Evolutionary conservation across 2,113 vertebrate species (phyloP).

Genomic region (Leptosomus discolor): DNA sequence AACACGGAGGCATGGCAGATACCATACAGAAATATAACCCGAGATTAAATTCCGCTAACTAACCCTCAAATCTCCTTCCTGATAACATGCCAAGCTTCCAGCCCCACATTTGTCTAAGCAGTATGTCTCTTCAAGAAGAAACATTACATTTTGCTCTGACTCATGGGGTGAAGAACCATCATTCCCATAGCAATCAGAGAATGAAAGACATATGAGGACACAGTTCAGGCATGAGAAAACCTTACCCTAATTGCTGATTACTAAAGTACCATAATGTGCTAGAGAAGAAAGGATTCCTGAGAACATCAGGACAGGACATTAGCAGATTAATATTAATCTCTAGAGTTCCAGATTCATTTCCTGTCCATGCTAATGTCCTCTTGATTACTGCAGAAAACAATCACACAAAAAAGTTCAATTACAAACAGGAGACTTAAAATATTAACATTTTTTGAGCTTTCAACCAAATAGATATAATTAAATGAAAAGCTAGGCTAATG

Average conservation of each 20-base stretch:
- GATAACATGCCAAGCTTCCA: neutral
- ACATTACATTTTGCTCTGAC: slow-evolving; percentile 44
- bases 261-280: slow-evolving; percentile 63
- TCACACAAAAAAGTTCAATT: slow-evolving; percentile 71
- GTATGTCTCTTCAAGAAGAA: neutral
- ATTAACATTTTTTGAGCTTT: slow-evolving; percentile 76
- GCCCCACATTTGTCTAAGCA: neutral
- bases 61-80: neutral
- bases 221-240: slow-evolving; percentile 59
- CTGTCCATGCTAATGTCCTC: slow-evolving; percentile 75
- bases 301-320: slow-evolving; percentile 73
- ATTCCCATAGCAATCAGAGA: slow-evolving; percentile 59
- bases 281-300: slow-evolving; percentile 66
- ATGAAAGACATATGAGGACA: slow-evolving; percentile 52
- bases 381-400: slow-evolving; percentile 76
- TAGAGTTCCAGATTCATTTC: slow-evolving; percentile 78
- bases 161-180: slow-evolving; percentile 29
- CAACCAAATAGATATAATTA: slow-evolving; percentile 74
- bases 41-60: neutral
- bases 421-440: slow-evolving; percentile 77
- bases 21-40: neutral
- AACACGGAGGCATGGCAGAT: neutral
- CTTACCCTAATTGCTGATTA: slow-evolving; percentile 64
- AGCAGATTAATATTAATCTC: slow-evolving; percentile 82
- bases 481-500: slow-evolving; percentile 69